Evolutionary conservation across 2,797 vertebrate genomes (phyloP).

Genomic region (Odontamblyopus rebecca): DNA sequence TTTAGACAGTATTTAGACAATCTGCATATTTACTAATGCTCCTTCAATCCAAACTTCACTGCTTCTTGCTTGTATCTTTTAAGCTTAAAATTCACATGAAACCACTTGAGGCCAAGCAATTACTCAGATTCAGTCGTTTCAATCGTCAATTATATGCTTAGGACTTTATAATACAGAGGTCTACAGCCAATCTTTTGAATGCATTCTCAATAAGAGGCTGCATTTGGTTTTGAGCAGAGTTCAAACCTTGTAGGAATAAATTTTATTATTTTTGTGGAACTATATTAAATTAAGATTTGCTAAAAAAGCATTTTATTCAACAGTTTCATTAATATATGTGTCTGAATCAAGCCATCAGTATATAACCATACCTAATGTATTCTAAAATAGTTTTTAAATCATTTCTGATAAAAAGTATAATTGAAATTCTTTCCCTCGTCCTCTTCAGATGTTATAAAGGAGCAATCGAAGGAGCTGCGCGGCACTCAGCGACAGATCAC

Average conservation of each 20-base stretch:
- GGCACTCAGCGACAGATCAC: slow-evolving; percentile 95
- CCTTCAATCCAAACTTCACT: background rate
- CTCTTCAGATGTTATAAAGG: slow-evolving; percentile 90
- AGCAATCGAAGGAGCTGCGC: slow-evolving; percentile 92
- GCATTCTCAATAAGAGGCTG: too few relatives aligned
- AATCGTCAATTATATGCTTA: too few relatives aligned
- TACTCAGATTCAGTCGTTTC: too few relatives aligned
- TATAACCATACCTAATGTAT: background rate
- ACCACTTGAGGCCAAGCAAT: too few relatives aligned
- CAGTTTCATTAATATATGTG: background rate
- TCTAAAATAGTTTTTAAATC: background rate
- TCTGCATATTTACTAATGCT: too few relatives aligned
- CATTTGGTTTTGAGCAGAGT: background rate
- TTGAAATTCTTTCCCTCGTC: background rate
- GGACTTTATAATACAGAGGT: too few relatives aligned
- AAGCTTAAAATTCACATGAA: too few relatives aligned
- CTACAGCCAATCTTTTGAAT: too few relatives aligned
- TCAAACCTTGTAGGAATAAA: background rate
- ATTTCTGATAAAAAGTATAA: background rate
- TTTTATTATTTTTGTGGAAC: background rate
- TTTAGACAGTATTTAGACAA: too few relatives aligned
- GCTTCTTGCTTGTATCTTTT: too few relatives aligned
- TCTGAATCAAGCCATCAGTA: background rate
- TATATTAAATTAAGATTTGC: background rate
- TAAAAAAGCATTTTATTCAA: background rate